phyloP scores from a whole-genome alignment of 2,797 vertebrate species.

The Pipistrellus nathusii region DNA sequence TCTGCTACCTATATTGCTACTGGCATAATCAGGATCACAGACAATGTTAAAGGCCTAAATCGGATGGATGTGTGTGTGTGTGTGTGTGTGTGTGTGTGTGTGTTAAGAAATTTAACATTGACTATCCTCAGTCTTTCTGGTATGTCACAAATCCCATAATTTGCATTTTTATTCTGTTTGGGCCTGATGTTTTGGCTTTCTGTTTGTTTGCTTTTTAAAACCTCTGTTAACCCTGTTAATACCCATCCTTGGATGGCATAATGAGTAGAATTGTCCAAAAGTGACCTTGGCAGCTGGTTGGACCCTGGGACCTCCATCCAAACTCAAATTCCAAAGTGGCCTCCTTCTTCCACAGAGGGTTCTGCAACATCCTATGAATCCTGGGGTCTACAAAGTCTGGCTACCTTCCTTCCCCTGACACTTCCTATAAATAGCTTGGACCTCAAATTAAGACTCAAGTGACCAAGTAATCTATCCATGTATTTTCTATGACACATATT shows the following conservation, averaged over 20 bases:
- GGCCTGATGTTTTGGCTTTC: neutral
- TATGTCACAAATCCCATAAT: neutral
- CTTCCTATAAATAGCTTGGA: neutral
- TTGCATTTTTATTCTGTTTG: neutral
- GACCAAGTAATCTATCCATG: neutral
- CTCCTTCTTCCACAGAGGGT: neutral
- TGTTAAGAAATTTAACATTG: neutral
- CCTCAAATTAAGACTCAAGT: neutral
- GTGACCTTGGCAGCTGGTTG: neutral
- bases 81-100: neutral
- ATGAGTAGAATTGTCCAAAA: conserved; percentile 1
- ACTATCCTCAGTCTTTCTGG: neutral
- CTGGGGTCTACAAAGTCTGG: neutral
- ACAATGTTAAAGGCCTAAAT: neutral
- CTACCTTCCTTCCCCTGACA: neutral
- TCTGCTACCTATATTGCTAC: neutral
- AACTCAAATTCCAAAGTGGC: neutral
- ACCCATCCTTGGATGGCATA: neutral
- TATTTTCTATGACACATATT: neutral
- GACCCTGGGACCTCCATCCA: neutral
- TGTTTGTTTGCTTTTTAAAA: neutral
- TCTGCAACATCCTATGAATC: neutral
- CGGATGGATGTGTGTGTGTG: neutral
- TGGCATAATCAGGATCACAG: neutral
- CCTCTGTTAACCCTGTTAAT: neutral